Conservation (phyloP, 2,888 invertebrate species). For the Reticulitermes lucifugus region DNA sequence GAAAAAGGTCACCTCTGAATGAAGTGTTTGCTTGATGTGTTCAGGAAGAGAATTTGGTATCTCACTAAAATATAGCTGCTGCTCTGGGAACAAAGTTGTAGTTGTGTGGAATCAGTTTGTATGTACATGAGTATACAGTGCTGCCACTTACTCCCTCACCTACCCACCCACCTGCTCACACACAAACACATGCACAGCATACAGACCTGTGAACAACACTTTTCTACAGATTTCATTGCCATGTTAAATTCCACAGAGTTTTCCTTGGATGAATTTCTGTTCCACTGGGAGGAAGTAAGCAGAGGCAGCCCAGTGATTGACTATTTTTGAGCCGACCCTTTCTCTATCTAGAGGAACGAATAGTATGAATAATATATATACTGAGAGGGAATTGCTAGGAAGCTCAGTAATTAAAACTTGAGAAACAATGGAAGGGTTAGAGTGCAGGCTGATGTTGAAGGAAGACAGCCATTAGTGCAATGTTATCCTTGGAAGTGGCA, state of each 20-base stretch:
- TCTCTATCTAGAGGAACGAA: background rate
- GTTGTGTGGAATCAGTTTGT: no score
- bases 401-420: background rate
- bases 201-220: background rate
- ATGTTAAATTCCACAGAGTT: background rate
- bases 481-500: background rate
- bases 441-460: background rate
- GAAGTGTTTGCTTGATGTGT: no score
- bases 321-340: background rate
- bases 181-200: background rate
- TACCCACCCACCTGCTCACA: background rate
- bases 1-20: no score
- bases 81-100: no score
- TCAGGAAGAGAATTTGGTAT: no score
- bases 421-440: background rate
- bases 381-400: background rate
- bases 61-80: no score
- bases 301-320: background rate
- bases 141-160: no score
- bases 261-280: background rate
- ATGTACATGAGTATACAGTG: no score
- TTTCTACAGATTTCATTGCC: background rate
- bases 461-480: background rate
- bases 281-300: background rate
- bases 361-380: constrained; percentile 2